A percentile compares a stretch with the other conserved stretches of the same genome.
Evolutionary conservation across 2,797 vertebrate species (phyloP).

Genomic region (Clamator glandarius): DNA sequence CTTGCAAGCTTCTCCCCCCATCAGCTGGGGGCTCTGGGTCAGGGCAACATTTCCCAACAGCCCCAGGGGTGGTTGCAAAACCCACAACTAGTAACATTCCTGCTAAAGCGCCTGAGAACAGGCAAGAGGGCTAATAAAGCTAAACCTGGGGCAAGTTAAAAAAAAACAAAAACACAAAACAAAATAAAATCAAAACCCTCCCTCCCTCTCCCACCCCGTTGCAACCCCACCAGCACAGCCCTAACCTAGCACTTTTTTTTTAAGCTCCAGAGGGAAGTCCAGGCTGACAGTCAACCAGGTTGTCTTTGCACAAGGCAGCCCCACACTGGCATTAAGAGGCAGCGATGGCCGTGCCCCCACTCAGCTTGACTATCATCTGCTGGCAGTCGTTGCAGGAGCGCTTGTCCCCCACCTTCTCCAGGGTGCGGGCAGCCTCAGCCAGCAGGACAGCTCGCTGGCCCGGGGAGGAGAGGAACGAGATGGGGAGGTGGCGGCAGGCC

Average conservation of each 20-base stretch:
- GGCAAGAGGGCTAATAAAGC: constrained; percentile 26
- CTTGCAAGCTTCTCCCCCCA: background rate
- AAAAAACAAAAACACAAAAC: background rate
- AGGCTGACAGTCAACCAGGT: background rate
- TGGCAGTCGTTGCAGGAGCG: constrained; percentile 95
- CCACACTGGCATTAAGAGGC: constrained; percentile 79
- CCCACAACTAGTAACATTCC: background rate
- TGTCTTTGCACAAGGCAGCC: background rate
- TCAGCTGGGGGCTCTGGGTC: background rate
- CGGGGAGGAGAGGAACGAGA: constrained; percentile 92
- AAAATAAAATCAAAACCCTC: background rate
- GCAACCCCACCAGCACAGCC: background rate
- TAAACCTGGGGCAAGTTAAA: constrained; percentile 26
- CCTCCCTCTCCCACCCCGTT: constrained; percentile 19
- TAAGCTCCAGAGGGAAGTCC: constrained; percentile 14
- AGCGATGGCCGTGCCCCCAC: constrained; percentile 91
- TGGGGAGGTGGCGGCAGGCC: constrained; percentile 94
- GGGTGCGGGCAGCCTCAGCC: constrained; percentile 93
- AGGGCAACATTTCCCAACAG: background rate
- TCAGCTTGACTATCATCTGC: constrained; percentile 93
- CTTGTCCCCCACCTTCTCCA: constrained; percentile 96
- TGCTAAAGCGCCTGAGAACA: background rate
- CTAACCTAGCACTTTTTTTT: constrained; percentile 23
- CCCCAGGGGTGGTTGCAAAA: background rate
- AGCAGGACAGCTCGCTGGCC: constrained; percentile 92